Base-by-base conservation (phyloP, 2,888 invertebrate species). In the Anoncus sp. region DNA sequence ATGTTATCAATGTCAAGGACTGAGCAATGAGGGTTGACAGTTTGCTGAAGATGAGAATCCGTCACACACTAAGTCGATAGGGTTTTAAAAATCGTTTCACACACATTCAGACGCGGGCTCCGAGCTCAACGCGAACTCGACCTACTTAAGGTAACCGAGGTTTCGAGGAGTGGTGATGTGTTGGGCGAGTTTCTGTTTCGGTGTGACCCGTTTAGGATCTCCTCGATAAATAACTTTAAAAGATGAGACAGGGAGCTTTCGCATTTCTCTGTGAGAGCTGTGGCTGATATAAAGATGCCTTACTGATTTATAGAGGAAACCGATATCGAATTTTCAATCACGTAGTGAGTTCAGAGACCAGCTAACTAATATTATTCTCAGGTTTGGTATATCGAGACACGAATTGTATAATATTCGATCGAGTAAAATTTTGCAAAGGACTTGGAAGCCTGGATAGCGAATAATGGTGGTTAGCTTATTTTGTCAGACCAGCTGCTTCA, bases 121-220 rank as follows among this genome's bases (percentile, higher is more conserved):
- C 63, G 67, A 10, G 55, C 49, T 57, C 31, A 85, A 84, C 87
- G 84, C 63, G 49, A 35, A 35, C 45, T 65, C 38, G 35, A 38
- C 38, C 63, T 22, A 84, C 85, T 89, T 87, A 87, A 88, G 88
- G 89, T 88, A 88, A 89, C 87, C 85, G 85, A 88, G 87, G 86
- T 88, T 86, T 86, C 83, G 79, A 65, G 81, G 75, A 43, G 55
- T 55, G 43, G 53, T 51, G 7, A 16, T 6, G 51, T n/a, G n/a
- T 66, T 24, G 40, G 3, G 6, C n/a, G 27, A 14, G 53, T 9
- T 38, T 45, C 10, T 66, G 14, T 66, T 53, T 66, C 16, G 51
- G 47, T 73, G 66, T 24, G 53, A 53, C 31, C 31, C n/a, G 10
- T 3, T 35, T 24, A 9, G 60, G 75, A 80, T 82, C 84, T 81